A percentile compares a stretch with the other conserved stretches of the same genome.
Evolutionary conservation across 2,797 vertebrate species (phyloP).

Genomic region (Coregonus ussuriensis): DNA sequence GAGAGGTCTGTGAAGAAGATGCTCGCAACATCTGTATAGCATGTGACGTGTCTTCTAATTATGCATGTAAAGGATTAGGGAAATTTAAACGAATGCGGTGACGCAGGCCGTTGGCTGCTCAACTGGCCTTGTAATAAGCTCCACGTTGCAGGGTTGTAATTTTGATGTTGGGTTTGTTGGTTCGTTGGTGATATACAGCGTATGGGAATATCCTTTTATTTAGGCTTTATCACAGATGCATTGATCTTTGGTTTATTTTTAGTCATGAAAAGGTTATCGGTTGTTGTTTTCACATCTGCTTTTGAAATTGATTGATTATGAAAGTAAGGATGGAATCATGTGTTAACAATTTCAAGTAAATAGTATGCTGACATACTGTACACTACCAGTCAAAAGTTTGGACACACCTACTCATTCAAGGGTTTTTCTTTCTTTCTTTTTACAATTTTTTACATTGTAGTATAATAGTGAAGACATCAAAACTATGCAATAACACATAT

Average conservation of each 20-base stretch:
- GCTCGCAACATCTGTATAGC: slow-evolving; percentile 40
- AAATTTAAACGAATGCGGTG: slow-evolving; percentile 2
- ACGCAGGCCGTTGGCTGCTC: slow-evolving; percentile 26
- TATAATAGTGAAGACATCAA: too few species aligned
- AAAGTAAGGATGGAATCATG: background rate
- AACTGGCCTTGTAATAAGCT: slow-evolving; percentile 19
- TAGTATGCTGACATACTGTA: background rate
- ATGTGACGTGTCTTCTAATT: slow-evolving; percentile 54
- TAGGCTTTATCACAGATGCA: background rate
- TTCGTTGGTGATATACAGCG: too few species aligned
- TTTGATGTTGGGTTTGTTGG: slow-evolving; percentile 13
- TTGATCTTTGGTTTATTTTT: background rate
- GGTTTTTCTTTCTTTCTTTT: too few species aligned
- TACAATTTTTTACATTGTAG: too few species aligned
- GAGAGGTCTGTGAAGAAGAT: background rate
- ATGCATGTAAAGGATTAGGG: slow-evolving; percentile 27
- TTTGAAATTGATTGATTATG: background rate
- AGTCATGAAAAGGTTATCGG: background rate
- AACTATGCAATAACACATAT: too few species aligned
- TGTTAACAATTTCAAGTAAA: background rate
- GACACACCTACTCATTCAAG: too few species aligned
- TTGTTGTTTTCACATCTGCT: background rate
- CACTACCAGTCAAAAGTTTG: too few species aligned
- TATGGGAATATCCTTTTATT: background rate
- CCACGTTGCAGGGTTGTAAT: slow-evolving; percentile 21